Evolutionary conservation across 2,888 invertebrate genomes (phyloP), one percentile per base, ranked within the genome.

Genomic region (Stenodera caucasica): DNA sequence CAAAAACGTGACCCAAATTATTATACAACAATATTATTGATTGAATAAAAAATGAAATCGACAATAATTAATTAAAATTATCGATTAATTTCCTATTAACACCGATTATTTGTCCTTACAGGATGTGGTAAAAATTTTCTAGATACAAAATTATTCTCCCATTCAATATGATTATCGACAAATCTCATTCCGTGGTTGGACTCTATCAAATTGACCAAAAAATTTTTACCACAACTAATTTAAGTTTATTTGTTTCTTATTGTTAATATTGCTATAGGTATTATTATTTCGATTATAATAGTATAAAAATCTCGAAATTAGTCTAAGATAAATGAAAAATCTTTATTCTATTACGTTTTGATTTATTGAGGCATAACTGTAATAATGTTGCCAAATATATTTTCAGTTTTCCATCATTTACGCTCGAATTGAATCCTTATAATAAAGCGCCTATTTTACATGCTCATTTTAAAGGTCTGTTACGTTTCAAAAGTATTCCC

Each of bases 401-500:
- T 67, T 71, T 63, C 67, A 70, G 71, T 71, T 75, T 74, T 75
- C 73, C 73, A 69, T 75, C 76, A 75, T 77, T 77, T 75, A 71
- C 69, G 65, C 72, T 68, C 70, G 71, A 76, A 72, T 71, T 74
- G 72, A 71, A 74, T 75, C 69, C 70, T 75, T 73, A 72, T 76
- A 75, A 78, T 76, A 75, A 67, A 70, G 74, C 74, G 73, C 72
- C 74, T 73, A 75, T 74, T 78, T 72, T 77, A 77, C 76, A 78
- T 77, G 76, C 76, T 74, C 76, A 68, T 75, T 77, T 71, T 65
- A 70, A 76, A 73, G 75, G 77, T 72, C 74, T 70, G 75, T 71
- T 75, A 71, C 69, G 61, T 73, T 70, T 73, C 70, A 76, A 75
- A 73, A 69, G 73, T 67, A 66, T 70, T 71, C 72, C 73, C 74